A percentile compares a stretch with the other conserved stretches of the same genome.
phyloP scores from a whole-genome alignment of 2,113 vertebrate genomes.

The Siphamia tubifer region DNA sequence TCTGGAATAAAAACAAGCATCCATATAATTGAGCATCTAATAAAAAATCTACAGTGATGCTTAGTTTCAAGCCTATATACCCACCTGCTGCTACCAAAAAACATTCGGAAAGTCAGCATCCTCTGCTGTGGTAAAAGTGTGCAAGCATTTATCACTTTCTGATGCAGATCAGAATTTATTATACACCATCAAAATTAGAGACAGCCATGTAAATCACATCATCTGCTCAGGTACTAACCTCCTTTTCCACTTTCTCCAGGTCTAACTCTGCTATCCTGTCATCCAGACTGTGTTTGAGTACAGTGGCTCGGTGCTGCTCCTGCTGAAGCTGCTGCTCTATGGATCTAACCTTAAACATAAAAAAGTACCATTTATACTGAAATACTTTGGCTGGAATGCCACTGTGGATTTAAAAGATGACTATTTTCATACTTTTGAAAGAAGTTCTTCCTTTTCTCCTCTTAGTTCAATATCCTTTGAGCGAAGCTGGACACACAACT shows the following conservation, averaged over 20 bases:
- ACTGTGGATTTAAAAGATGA: not conserved
- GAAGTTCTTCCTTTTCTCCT: constrained; percentile 60
- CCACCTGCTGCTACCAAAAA: constrained; percentile 36
- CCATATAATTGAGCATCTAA: not conserved
- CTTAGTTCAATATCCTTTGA: constrained; percentile 72
- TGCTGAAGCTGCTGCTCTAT: constrained; percentile 70
- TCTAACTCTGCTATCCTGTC: constrained; percentile 84
- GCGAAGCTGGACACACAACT: constrained; percentile 78
- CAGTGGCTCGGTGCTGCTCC: constrained; percentile 70
- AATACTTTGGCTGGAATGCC: not conserved
- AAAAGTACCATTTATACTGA: not conserved
- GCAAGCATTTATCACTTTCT: constrained; percentile 27
- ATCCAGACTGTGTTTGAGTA: constrained; percentile 82
- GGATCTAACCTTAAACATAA: constrained; percentile 50
- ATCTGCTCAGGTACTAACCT: constrained; percentile 73
- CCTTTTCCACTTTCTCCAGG: constrained; percentile 80
- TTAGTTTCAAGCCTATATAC: not conserved
- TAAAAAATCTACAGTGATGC: not conserved
- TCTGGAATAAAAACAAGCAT: constrained; percentile 68
- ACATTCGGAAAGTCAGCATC: constrained; percentile 35
- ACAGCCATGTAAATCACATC: constrained; percentile 46
- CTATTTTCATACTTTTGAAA: constrained; percentile 56
- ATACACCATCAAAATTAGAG: constrained; percentile 42
- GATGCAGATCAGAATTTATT: constrained; percentile 28
- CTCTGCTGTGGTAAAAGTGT: constrained; percentile 16